Percentiles rank a stretch among this genome's conserved stretches.
Evolutionary conservation across 1,140 invertebrate species (phyloP).

Genomic region (Marisa cornuarietis): DNA sequence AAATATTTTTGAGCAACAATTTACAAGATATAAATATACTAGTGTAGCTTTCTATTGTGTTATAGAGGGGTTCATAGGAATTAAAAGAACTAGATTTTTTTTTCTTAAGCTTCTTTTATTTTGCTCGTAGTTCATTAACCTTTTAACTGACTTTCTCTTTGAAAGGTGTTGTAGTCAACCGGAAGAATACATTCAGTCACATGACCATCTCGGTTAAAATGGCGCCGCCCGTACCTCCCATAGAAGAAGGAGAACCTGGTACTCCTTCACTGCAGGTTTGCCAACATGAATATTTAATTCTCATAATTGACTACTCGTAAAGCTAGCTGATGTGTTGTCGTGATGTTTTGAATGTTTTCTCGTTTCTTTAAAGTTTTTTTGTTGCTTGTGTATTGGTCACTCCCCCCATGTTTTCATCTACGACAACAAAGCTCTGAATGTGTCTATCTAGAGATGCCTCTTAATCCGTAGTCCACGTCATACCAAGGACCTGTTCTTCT

Average conservation of each 20-base stretch:
- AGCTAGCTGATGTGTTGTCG: background rate
- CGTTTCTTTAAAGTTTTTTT: background rate
- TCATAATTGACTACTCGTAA: background rate
- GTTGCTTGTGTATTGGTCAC: background rate
- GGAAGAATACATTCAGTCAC: slow-evolving; percentile 24
- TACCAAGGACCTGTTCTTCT: too few species aligned
- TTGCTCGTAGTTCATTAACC: too few species aligned
- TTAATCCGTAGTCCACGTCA: too few species aligned
- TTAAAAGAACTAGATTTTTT: too few species aligned
- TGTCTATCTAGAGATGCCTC: too few species aligned
- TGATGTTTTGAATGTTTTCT: background rate
- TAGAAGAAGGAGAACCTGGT: slow-evolving; percentile 19
- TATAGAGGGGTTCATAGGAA: too few species aligned
- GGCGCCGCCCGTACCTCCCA: slow-evolving; percentile 45
- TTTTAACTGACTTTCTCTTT: too few species aligned
- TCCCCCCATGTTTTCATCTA: background rate
- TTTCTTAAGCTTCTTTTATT: too few species aligned
- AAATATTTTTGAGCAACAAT: too few species aligned
- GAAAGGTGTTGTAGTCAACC: background rate
- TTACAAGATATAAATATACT: too few species aligned
- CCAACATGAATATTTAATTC: background rate
- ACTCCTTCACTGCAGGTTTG: background rate
- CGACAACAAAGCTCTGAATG: too few species aligned
- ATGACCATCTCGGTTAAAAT: slow-evolving; percentile 41
- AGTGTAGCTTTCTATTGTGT: too few species aligned